phyloP scores from a whole-genome alignment of 2,797 vertebrate species.

The Sebastes nivosus region DNA sequence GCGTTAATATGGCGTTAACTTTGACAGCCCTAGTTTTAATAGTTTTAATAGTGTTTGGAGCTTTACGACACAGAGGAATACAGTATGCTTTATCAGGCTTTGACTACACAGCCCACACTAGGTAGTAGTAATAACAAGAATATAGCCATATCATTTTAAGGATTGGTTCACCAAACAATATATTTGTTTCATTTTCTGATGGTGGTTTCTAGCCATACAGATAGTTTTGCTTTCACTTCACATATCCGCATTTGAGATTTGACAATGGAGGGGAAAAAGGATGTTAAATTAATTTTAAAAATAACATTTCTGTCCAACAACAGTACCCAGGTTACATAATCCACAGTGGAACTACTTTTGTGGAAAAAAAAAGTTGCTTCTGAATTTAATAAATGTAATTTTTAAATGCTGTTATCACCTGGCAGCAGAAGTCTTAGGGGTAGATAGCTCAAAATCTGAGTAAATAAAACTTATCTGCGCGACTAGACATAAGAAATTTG shows the following conservation, averaged over 20 bases:
- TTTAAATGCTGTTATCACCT: not conserved
- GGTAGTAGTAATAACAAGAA: not conserved
- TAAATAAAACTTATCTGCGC: not conserved
- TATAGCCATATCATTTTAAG: not conserved
- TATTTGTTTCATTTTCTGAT: not conserved
- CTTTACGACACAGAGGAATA: not conserved
- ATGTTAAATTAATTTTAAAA: not conserved
- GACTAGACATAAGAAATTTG: not conserved
- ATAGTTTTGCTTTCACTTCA: not conserved
- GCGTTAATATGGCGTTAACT: too few species aligned
- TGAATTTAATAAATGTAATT: not conserved
- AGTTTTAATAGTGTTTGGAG: not conserved
- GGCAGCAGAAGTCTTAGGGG: not conserved
- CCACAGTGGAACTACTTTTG: not conserved
- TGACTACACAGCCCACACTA: not conserved
- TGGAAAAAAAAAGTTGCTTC: not conserved
- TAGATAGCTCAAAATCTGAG: not conserved
- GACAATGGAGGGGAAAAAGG: not conserved
- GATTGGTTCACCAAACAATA: not conserved
- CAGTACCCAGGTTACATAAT: not conserved
- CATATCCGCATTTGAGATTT: not conserved
- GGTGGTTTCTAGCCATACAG: not conserved
- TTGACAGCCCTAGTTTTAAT: not conserved
- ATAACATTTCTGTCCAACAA: not conserved
- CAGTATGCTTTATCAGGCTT: not conserved